Conservation (phyloP, 2,113 vertebrate species). For the Connochaetes taurinus region DNA sequence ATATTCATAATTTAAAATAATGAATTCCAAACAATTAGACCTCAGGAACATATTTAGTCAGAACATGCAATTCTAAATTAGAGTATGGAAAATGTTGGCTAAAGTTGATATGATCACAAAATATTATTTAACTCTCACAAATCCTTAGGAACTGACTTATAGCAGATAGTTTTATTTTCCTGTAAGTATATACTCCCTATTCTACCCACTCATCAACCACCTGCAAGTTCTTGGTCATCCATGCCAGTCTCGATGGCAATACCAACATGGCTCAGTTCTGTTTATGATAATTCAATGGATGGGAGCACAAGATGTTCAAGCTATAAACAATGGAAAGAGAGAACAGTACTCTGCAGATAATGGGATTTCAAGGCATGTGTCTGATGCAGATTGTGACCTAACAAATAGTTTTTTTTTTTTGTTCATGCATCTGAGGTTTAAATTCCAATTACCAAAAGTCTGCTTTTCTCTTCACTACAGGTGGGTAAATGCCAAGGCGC, state of each 20-base stretch:
- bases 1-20: constrained; percentile 13
- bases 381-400: not conserved
- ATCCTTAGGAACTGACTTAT: not conserved
- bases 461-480: not conserved
- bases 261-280: not conserved
- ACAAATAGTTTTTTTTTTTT: not conserved
- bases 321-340: not conserved
- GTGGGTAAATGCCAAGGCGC: accelerated
- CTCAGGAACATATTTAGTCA: not conserved
- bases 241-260: not conserved
- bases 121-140: not conserved
- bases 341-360: not conserved
- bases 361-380: not conserved
- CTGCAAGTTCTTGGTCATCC: not conserved
- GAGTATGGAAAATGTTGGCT: not conserved
- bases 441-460: not conserved
- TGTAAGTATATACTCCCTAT: not conserved
- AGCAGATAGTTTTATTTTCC: not conserved
- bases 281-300: not conserved
- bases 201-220: not conserved
- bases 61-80: not conserved
- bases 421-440: not conserved
- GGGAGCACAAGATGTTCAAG: not conserved
- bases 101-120: not conserved
- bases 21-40: not conserved